These are phyloP conservation scores for Pachymerium ferrugineum DNA, from an alignment of 2,888 invertebrate genomes.

Conservation along the genomic window DNA sequence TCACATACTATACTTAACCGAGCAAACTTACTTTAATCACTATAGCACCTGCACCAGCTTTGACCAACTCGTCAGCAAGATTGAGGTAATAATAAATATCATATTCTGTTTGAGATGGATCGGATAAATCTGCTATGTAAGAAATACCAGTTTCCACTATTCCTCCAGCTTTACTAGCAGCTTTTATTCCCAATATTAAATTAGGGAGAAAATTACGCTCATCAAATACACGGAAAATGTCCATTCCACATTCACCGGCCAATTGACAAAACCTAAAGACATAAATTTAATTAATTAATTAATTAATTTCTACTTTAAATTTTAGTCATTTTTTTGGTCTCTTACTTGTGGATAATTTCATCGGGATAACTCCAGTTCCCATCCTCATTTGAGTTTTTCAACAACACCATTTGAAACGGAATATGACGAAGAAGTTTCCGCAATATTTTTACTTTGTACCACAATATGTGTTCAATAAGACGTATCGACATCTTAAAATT, in stretches of 20 bases:
- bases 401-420: conserved; percentile 98
- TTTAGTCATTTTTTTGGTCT: no score
- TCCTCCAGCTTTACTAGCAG: conserved; percentile 91
- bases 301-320: background rate
- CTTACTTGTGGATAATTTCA: conserved; percentile 86
- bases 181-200: conserved; percentile 91
- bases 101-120: conserved; percentile 84
- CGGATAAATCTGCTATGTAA: conserved; percentile 95
- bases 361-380: conserved; percentile 99
- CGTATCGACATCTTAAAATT: conserved; percentile 96
- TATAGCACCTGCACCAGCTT: conserved; percentile 89
- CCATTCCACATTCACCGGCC: conserved; percentile 95
- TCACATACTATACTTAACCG: no score
- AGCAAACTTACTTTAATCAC: conserved; percentile 63
- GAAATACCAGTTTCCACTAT: conserved; percentile 97
- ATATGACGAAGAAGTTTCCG: conserved; percentile 89
- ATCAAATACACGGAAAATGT: conserved; percentile 97
- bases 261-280: conserved; percentile 76
- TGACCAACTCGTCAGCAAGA: conserved; percentile 89
- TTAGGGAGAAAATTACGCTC: conserved; percentile 97
- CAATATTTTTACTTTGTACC: conserved; percentile 93
- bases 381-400: conserved; percentile 96
- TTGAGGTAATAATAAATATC: conserved; percentile 89
- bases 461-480: conserved; percentile 97
- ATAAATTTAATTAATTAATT: conserved; percentile 23